A percentile compares a stretch with the other conserved stretches of the same genome.
Evolutionary conservation across 1,140 invertebrate genomes (phyloP).

Genomic region (Psix sp.): DNA sequence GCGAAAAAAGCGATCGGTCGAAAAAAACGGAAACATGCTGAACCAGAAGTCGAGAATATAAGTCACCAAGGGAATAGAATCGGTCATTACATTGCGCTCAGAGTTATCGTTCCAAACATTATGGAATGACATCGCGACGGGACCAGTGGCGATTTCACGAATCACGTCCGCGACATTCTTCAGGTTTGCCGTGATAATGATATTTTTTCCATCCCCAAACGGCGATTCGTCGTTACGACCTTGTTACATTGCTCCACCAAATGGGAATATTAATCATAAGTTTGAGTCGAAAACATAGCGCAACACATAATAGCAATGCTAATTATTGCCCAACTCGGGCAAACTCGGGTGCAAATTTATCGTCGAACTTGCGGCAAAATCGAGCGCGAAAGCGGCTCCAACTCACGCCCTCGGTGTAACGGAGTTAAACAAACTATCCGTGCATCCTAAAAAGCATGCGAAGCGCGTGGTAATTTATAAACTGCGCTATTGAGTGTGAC

Average conservation of each 20-base stretch:
- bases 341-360: conserved; percentile 21
- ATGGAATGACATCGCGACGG: conserved; percentile 5
- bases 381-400: conserved; percentile 13
- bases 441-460: conserved; percentile 6
- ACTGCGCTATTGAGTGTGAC: conserved; percentile 18
- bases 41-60: conserved; percentile 36
- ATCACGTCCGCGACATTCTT: conserved; percentile 6
- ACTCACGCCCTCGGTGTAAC: conserved; percentile 13
- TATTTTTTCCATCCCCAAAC: neutral
- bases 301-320: conserved; percentile 21
- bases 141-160: conserved; percentile 3
- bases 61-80: conserved; percentile 24
- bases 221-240: neutral
- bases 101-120: conserved; percentile 16
- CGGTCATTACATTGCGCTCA: conserved; percentile 21
- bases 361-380: conserved; percentile 21
- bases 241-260: neutral
- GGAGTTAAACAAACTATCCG: conserved; percentile 8
- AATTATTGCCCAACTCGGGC: conserved; percentile 23
- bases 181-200: conserved; percentile 5
- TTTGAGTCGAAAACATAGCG: conserved; percentile 3
- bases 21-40: conserved; percentile 29
- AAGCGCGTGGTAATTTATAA: conserved; percentile 21
- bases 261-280: conserved; percentile 11
- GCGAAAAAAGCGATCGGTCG: conserved; percentile 7